Percentiles rank a stretch among this genome's conserved stretches.
These are phyloP conservation scores for Cirrhinus molitorella DNA, from an alignment of 2,797 vertebrate genomes.

Conservation along the genomic window DNA sequence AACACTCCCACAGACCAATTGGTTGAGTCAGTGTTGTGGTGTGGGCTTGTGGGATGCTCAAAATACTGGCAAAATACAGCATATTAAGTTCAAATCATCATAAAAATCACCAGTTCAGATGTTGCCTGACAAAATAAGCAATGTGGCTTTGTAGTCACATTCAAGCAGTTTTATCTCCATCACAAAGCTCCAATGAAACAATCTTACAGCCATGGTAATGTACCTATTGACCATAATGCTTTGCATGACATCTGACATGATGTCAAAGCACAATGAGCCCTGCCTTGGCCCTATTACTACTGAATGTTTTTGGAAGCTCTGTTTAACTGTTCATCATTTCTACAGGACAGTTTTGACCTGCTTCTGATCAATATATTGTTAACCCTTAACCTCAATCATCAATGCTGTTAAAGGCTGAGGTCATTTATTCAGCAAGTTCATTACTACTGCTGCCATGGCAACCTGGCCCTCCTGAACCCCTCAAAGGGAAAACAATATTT, in stretches of 20 bases:
- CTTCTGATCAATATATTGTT: conserved; percentile 45
- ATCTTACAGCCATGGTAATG: neutral
- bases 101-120: neutral
- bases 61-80: too few species aligned
- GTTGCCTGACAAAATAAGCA: neutral
- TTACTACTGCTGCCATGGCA: conserved; percentile 19
- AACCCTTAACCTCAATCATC: conserved; percentile 52
- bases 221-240: neutral
- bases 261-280: neutral
- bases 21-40: neutral
- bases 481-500: conserved; percentile 5
- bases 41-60: neutral
- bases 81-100: neutral
- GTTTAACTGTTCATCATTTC: conserved; percentile 29
- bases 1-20: neutral
- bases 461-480: conserved; percentile 2
- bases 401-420: conserved; percentile 16
- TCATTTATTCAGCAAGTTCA: conserved; percentile 49
- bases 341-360: conserved; percentile 1
- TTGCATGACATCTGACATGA: neutral
- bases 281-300: neutral
- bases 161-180: neutral
- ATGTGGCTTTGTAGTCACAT: too few species aligned
- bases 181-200: neutral
- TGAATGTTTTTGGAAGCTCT: conserved; percentile 1